Conservation (phyloP, 1,140 invertebrate genomes). For the Bombyx mandarina region DNA sequence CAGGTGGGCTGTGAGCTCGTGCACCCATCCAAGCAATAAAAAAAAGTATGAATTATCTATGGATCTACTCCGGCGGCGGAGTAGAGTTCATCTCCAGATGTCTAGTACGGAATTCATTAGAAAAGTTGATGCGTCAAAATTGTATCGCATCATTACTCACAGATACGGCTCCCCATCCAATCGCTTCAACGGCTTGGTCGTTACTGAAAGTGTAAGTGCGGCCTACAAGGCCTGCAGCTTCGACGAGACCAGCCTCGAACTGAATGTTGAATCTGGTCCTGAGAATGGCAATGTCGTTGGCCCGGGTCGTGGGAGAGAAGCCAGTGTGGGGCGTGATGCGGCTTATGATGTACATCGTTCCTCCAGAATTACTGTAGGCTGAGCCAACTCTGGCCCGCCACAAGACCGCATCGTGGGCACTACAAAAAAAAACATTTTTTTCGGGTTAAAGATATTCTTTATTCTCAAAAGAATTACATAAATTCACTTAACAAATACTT, state of each 20-base stretch:
- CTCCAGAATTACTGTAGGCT: slow-evolving; percentile 22
- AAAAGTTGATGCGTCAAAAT: no score
- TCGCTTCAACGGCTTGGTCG: slow-evolving; percentile 27
- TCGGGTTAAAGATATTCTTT: no score
- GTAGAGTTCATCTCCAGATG: no score
- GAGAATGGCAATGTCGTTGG: slow-evolving; percentile 75
- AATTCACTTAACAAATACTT: no score
- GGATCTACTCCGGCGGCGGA: no score
- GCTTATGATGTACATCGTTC: slow-evolving; percentile 27
- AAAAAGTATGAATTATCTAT: no score
- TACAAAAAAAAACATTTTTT: slow-evolving; percentile 10
- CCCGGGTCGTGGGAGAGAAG: slow-evolving; percentile 70
- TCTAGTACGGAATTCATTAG: no score
- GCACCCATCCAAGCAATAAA: no score
- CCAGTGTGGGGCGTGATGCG: slow-evolving; percentile 64
- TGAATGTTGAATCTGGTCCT: slow-evolving; percentile 45
- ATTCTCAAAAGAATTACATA: no score
- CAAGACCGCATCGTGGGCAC: slow-evolving; percentile 16
- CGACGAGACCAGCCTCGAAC: slow-evolving; percentile 13
- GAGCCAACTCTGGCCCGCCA: slow-evolving; percentile 47
- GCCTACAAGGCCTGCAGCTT: slow-evolving; percentile 31
- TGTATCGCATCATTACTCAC: slow-evolving; percentile 16
- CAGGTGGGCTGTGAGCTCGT: no score
- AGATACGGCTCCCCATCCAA: slow-evolving; percentile 42
- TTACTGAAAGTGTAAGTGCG: slow-evolving; percentile 17